Percentiles rank a stretch among this genome's conserved stretches.
Evolutionary conservation across 1,140 invertebrate genomes (phyloP).

Genomic region (Chrysomallon squamiferum): DNA sequence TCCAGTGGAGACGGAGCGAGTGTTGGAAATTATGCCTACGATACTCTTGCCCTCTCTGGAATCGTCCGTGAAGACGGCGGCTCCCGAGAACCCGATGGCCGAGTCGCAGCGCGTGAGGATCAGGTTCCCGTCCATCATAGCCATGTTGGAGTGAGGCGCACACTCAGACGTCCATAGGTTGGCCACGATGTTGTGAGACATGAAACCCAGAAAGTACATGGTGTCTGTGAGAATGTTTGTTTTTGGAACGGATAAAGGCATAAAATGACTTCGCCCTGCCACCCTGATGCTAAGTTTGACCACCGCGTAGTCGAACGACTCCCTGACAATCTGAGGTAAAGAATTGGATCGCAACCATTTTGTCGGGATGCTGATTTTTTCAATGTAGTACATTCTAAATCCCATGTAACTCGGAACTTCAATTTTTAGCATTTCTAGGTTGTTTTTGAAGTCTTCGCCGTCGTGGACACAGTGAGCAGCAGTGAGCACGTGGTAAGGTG

Average conservation of each 20-base stretch:
- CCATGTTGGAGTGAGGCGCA: slow-evolving; percentile 22
- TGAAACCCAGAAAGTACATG: slow-evolving; percentile 48
- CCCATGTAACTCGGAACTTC: slow-evolving; percentile 36
- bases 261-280: slow-evolving; percentile 33
- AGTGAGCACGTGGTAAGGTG: slow-evolving; percentile 43
- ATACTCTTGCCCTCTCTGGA: slow-evolving; percentile 29
- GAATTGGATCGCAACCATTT: slow-evolving; percentile 27
- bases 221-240: slow-evolving; percentile 27
- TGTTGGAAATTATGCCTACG: slow-evolving; percentile 46
- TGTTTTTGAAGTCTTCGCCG: slow-evolving; percentile 32
- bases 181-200: slow-evolving; percentile 16
- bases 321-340: slow-evolving; percentile 5
- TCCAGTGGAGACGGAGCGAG: slow-evolving; percentile 20
- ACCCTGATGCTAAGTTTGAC: slow-evolving; percentile 34
- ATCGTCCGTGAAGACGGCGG: slow-evolving; percentile 37
- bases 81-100: slow-evolving; percentile 42
- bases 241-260: slow-evolving; percentile 35
- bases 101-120: slow-evolving; percentile 46
- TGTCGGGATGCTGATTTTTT: slow-evolving; percentile 40
- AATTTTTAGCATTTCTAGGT: slow-evolving; percentile 44
- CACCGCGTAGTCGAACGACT: slow-evolving; percentile 45
- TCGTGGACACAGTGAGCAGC: slow-evolving; percentile 53
- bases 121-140: slow-evolving; percentile 35
- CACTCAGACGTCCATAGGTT: slow-evolving; percentile 37
- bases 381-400: slow-evolving; percentile 39